Evolutionary conservation across 2,113 vertebrate genomes (phyloP).

Genomic region (Muntiacus muntjak): DNA sequence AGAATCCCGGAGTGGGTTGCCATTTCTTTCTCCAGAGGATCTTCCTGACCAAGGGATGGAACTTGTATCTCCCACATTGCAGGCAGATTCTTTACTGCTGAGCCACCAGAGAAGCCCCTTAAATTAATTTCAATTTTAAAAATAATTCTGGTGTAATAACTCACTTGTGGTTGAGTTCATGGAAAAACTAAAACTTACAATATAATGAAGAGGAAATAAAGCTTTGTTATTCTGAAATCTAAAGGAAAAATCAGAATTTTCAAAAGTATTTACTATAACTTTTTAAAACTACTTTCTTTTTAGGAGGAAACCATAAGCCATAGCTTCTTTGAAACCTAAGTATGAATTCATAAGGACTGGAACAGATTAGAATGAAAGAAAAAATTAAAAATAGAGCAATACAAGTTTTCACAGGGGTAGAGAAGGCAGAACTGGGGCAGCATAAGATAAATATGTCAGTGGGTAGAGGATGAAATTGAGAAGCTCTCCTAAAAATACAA

Average conservation of each 20-base stretch:
- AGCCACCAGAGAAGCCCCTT: not conserved
- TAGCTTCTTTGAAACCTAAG: not conserved
- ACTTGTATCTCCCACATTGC: not conserved
- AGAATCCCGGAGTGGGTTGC: not conserved
- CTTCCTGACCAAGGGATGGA: not conserved
- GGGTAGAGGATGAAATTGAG: not conserved
- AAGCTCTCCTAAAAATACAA: not conserved
- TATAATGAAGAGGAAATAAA: not conserved
- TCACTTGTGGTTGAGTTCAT: not conserved
- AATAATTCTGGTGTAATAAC: not conserved
- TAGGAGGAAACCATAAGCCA: not conserved
- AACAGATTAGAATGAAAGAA: not conserved
- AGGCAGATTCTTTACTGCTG: not conserved
- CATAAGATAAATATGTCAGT: not conserved
- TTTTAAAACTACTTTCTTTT: not conserved
- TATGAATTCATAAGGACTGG: not conserved
- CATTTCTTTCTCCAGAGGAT: not conserved
- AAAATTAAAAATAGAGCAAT: not conserved
- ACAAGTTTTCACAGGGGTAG: not conserved
- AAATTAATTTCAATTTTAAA: not conserved
- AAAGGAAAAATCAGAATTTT: not conserved
- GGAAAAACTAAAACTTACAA: not conserved
- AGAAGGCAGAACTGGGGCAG: not conserved
- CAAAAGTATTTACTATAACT: not conserved
- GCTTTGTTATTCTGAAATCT: not conserved